Percentiles rank a stretch among this genome's conserved stretches.
These are phyloP conservation scores for Hypsopygia costalis DNA, from an alignment of 2,888 invertebrate genomes.

Conservation along the genomic window DNA sequence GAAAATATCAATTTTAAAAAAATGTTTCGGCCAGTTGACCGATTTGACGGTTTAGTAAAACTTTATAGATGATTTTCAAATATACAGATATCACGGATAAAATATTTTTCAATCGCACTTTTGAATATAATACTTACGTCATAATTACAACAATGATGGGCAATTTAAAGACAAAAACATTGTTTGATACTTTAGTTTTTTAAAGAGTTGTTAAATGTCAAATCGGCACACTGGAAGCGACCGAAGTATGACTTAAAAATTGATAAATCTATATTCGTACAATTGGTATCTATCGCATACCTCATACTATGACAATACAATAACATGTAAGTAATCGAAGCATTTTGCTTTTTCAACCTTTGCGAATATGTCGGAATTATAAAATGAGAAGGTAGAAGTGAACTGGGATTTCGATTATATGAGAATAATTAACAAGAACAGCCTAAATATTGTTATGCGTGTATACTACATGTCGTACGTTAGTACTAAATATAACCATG, in stretches of 20 bases:
- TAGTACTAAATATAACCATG: slow-evolving; percentile 40
- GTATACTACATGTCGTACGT: slow-evolving; percentile 34
- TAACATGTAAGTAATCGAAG: slow-evolving; percentile 27
- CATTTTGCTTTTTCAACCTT: slow-evolving; percentile 32
- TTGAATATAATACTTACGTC: no score
- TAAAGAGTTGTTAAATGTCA: no score
- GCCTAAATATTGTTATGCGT: slow-evolving; percentile 41
- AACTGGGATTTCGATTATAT: slow-evolving; percentile 23
- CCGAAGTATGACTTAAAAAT: slow-evolving; percentile 17
- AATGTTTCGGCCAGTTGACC: no score
- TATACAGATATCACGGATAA: no score
- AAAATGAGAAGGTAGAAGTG: slow-evolving; percentile 15
- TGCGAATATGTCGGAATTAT: slow-evolving; percentile 17
- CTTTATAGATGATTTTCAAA: no score
- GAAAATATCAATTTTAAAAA: not conserved
- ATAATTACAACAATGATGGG: no score
- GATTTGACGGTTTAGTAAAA: no score
- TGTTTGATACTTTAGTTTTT: no score
- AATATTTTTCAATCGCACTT: no score
- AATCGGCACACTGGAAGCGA: not conserved
- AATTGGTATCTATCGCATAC: not conserved
- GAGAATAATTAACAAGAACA: slow-evolving; percentile 26
- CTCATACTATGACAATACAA: slow-evolving; percentile 21
- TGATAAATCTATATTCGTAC: not conserved
- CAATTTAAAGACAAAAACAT: no score